These are phyloP conservation scores for Trematomus bernacchii DNA, from an alignment of 2,797 vertebrate genomes.

Conservation along the genomic window DNA sequence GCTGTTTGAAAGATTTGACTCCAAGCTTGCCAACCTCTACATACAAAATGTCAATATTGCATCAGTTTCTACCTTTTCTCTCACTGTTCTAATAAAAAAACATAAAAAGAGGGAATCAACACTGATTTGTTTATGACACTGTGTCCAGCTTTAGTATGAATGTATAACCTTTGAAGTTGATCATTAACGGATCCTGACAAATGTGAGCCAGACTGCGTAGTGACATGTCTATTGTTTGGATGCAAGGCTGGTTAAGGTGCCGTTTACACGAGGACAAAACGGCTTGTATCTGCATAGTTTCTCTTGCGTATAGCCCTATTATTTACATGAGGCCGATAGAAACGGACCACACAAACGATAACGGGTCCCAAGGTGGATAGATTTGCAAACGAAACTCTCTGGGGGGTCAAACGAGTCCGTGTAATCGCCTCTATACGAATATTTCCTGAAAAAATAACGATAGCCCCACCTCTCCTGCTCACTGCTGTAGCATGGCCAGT, in stretches of 20 bases:
- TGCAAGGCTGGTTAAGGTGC: slow-evolving; percentile 4
- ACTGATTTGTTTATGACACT: slow-evolving; percentile 8
- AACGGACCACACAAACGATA: too few relatives aligned
- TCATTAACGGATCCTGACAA: slow-evolving; percentile 16
- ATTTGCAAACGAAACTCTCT: too few relatives aligned
- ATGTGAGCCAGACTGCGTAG: not conserved
- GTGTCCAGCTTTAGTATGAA: not conserved
- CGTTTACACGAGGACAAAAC: too few relatives aligned
- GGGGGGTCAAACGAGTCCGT: too few relatives aligned
- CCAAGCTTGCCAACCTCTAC: not conserved
- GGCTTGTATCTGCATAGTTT: too few relatives aligned
- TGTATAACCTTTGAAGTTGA: slow-evolving; percentile 26
- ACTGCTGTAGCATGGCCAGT: too few relatives aligned
- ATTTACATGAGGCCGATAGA: too few relatives aligned
- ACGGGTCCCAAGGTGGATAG: too few relatives aligned
- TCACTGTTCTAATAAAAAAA: not conserved
- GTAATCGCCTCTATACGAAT: too few relatives aligned
- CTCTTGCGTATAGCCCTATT: too few relatives aligned
- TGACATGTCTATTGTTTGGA: not conserved
- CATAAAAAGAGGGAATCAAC: not conserved
- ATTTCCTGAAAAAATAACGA: too few relatives aligned
- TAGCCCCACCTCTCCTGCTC: too few relatives aligned
- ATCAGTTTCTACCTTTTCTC: slow-evolving; percentile 15
- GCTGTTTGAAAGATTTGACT: not conserved
- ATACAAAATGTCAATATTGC: slow-evolving; percentile 17